Evolutionary conservation across 2,797 vertebrate genomes (phyloP), one percentile per base, ranked within the genome.

Genomic region (Forpus xanthops): DNA sequence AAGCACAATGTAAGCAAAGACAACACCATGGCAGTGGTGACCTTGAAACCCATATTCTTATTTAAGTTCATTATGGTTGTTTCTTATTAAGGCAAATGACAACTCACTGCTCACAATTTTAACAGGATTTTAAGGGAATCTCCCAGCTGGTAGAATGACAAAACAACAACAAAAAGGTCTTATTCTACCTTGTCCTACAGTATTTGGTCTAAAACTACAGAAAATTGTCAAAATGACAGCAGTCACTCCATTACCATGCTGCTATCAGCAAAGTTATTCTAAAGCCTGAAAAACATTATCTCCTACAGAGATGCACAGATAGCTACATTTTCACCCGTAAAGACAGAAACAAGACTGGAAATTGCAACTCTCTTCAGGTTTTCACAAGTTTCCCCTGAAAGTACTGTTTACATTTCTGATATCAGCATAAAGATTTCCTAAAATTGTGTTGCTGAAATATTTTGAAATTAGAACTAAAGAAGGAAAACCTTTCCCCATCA

Each of bases 1-100:
- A 94, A 81, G 70, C 44, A 89, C 70, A 93, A 65, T 17, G 35
- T 14, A 89, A 96, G 78, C 79, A 91, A 75, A 96, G 73, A 80
- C 20, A 87, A 21, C 42, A 47, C 49, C 25, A 35, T 18, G n/a
- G 58, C 30, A 75, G 15, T 21, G 55, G 42, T 75, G 77, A 80
- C 78, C 93, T 94, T 90, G 75, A 41, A 67, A 90, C 37, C 39
- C n/a, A 28, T 8, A 33, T 18, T 11, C 27, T 65, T 74, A 55
- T 55, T 88, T 42, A 75, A 52, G 35, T 33, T 53, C 24, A 0
- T 78, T 91, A 73, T 9, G 15, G 8, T 13, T 68, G 30, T 41
- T 56, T 68, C 14, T 45, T 70, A 42, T 60, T 61, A 82, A 52
- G 16, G 44, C 15, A 44, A 89, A 76, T 12, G 33, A 15, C 14